Percentiles rank a stretch among this genome's conserved stretches.
Conservation (phyloP, 2,113 vertebrate genomes). For the Himantopus leucocephalus region DNA sequence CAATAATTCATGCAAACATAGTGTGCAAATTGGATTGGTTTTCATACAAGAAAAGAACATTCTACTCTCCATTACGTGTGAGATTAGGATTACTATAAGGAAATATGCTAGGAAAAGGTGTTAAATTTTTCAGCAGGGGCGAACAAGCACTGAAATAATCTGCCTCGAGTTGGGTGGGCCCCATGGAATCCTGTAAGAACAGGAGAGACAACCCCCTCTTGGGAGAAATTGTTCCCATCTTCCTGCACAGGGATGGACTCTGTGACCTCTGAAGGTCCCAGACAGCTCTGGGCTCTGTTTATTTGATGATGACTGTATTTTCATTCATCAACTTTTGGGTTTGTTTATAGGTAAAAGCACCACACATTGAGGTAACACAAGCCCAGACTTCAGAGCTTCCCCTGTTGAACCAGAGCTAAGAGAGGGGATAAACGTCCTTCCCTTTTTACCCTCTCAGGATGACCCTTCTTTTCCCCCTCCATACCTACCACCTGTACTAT, state of each 20-base stretch:
- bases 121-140: neutral
- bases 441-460: neutral
- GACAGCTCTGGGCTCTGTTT: neutral
- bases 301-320: neutral
- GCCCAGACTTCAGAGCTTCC: neutral
- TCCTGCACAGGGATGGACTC: neutral
- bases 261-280: neutral
- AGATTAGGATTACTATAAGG: neutral
- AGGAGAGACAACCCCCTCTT: accelerated
- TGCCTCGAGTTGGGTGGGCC: accelerated
- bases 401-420: neutral
- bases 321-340: neutral
- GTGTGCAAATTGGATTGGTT: neutral
- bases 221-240: neutral
- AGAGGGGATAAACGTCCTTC: neutral
- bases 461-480: neutral
- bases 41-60: neutral
- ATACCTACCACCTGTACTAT: neutral
- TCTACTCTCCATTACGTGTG: neutral
- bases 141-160: neutral
- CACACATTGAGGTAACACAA: neutral
- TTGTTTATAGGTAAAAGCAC: neutral
- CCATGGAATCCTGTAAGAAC: neutral
- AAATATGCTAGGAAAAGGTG: neutral
- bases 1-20: neutral